Base-by-base conservation (phyloP, 2,113 vertebrate species). In the Patagioenas fasciata region DNA sequence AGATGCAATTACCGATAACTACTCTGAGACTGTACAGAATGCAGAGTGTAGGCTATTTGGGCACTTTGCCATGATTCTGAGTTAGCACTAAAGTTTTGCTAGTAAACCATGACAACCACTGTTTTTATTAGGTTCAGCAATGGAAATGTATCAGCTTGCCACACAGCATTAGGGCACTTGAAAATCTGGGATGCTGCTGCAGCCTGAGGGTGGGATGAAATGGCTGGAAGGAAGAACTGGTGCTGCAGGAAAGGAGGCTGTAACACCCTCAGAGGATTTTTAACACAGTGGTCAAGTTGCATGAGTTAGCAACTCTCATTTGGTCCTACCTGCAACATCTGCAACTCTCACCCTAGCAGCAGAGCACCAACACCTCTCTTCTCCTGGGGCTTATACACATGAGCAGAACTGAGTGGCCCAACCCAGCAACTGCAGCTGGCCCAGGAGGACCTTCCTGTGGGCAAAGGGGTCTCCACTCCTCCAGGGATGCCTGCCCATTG, bases 101-200 rank as follows among this genome's bases (percentile, higher is more conserved):
- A 67, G 75, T 61, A 93, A 93, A 91, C 83, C 88, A 74, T 81
- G 82, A 93, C 80, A 93, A 88, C 64, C 50, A 74, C 77, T 90
- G 73, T 73, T 93, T 88, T 83, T 73, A 74, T 85, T 57, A 67
- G 60, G 57, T 83, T 88, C 40, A 44, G 48, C 65, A 79, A 75
- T 13, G 56, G 53, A 92, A 94, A 88, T 57, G 29, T 19, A 90
- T 60, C 57, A 74, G 51, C 50, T 90, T 93, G 75, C 57, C 80
- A 91, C 48, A 57, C 12, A 57, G 51, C 34, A 80, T 73, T 57
- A 81, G 4, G 26, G 38, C 42, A 64, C 62, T 38, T 34, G 36
- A 77, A 88, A 91, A 88, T 26, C 17, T 2, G 23, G 20, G 53
- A 77, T 67, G 38, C 13, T 82, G 47, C 44, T 70, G 34, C 74